phyloP scores from a whole-genome alignment of 2,797 vertebrate genomes.

The Semaprochilodus insignis region DNA sequence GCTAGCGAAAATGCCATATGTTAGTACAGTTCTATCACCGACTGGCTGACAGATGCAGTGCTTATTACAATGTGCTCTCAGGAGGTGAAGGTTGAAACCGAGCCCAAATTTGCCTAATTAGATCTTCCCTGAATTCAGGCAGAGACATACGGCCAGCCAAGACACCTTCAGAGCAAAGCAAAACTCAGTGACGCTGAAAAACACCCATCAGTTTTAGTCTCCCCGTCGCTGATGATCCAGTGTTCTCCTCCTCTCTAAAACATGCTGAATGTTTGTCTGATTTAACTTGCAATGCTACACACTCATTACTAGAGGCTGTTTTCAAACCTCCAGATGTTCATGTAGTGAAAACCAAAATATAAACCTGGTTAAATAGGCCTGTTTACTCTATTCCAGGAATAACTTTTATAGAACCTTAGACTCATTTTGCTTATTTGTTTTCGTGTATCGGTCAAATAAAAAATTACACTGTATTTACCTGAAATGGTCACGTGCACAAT shows the following conservation, averaged over 20 bases:
- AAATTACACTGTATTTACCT: no score
- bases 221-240: neutral
- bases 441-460: no score
- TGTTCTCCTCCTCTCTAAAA: neutral
- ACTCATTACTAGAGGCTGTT: neutral
- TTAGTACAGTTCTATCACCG: slow-evolving; percentile 3
- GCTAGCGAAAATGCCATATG: slow-evolving; percentile 1
- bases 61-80: slow-evolving; percentile 45
- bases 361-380: neutral
- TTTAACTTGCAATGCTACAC: neutral
- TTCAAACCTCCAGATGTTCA: neutral
- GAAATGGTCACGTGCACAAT: no score
- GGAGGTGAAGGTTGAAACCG: slow-evolving; percentile 40
- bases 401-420: neutral
- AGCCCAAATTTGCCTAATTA: slow-evolving; percentile 40
- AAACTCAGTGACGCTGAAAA: slow-evolving; percentile 29
- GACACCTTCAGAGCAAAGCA: slow-evolving; percentile 10
- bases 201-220: neutral
- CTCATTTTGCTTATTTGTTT: no score
- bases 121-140: slow-evolving; percentile 30
- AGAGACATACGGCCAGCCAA: slow-evolving; percentile 19
- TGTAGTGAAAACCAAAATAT: neutral
- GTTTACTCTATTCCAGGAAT: neutral
- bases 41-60: slow-evolving; percentile 31
- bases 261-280: neutral